Conservation (phyloP, 2,113 vertebrate species). For the Stigmatopora argus region DNA sequence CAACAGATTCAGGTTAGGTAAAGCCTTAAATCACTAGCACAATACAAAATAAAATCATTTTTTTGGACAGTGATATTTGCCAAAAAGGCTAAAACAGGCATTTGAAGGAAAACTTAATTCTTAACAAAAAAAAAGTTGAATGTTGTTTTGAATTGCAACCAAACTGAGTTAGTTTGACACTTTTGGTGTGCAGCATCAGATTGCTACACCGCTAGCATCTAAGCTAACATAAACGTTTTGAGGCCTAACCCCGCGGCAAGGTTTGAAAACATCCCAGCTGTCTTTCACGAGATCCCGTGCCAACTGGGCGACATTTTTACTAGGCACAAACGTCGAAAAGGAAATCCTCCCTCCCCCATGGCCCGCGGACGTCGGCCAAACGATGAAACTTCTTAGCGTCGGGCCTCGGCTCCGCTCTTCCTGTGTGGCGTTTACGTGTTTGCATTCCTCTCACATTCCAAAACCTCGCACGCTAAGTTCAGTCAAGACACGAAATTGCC, state of each 20-base stretch:
- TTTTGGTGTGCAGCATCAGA: too few species aligned
- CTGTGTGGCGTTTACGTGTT: not conserved
- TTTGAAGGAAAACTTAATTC: too few species aligned
- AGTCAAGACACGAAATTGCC: not conserved
- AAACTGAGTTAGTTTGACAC: too few species aligned
- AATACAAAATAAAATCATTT: too few species aligned
- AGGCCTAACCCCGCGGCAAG: conserved; percentile 20
- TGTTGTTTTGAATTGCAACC: too few species aligned
- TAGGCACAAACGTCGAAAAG: conserved; percentile 50
- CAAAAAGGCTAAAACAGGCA: too few species aligned
- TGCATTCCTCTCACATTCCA: not conserved
- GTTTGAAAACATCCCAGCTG: conserved; percentile 53
- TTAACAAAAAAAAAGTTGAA: too few species aligned
- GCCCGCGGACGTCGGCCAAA: conserved; percentile 29
- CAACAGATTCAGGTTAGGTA: too few species aligned
- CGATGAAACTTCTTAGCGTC: not conserved
- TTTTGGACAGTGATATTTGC: too few species aligned
- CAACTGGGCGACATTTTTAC: conserved; percentile 53
- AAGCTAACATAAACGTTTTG: too few species aligned
- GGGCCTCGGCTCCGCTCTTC: not conserved
- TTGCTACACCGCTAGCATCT: too few species aligned
- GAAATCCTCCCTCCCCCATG: conserved; percentile 53
- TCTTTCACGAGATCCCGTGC: conserved; percentile 45
- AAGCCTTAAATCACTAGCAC: too few species aligned
- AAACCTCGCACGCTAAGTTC: not conserved